Evolutionary conservation across 2,888 invertebrate genomes (phyloP).

Genomic region (Euzophera pinguis): DNA sequence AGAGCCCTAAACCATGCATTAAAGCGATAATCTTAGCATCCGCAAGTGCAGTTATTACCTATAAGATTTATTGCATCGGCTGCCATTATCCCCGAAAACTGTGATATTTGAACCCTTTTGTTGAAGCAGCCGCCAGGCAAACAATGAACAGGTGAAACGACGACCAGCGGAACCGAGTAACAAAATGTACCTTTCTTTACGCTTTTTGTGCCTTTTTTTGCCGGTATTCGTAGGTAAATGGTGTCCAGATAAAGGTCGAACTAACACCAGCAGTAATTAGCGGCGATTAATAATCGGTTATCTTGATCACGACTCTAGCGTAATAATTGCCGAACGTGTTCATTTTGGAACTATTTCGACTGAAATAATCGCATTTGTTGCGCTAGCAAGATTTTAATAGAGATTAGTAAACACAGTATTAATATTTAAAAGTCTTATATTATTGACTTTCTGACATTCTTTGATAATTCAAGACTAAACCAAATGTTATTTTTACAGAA

Average conservation of each 20-base stretch:
- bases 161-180: constrained; percentile 47
- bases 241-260: constrained; percentile 76
- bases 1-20: constrained; percentile 55
- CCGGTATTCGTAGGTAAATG: constrained; percentile 52
- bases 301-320: constrained; percentile 67
- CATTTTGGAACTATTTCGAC: constrained; percentile 27
- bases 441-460: too few relatives aligned
- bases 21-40: constrained; percentile 59
- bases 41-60: constrained; percentile 74
- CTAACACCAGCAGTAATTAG: constrained; percentile 80
- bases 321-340: constrained; percentile 58
- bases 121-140: constrained; percentile 68
- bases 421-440: too few relatives aligned
- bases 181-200: constrained; percentile 68
- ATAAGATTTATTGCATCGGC: constrained; percentile 65
- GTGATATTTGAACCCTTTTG: constrained; percentile 78
- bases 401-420: too few relatives aligned
- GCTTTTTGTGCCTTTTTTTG: constrained; percentile 71
- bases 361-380: constrained; percentile 28
- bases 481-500: too few relatives aligned
- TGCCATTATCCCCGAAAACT: constrained; percentile 70
- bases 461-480: too few relatives aligned
- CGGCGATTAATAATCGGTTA: constrained; percentile 77
- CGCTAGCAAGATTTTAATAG: neutral
- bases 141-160: constrained; percentile 72